Percentiles rank a stretch among this genome's conserved stretches.
phyloP scores from a whole-genome alignment of 2,113 vertebrate species.

The Dunckerocampus dactyliophorus region DNA sequence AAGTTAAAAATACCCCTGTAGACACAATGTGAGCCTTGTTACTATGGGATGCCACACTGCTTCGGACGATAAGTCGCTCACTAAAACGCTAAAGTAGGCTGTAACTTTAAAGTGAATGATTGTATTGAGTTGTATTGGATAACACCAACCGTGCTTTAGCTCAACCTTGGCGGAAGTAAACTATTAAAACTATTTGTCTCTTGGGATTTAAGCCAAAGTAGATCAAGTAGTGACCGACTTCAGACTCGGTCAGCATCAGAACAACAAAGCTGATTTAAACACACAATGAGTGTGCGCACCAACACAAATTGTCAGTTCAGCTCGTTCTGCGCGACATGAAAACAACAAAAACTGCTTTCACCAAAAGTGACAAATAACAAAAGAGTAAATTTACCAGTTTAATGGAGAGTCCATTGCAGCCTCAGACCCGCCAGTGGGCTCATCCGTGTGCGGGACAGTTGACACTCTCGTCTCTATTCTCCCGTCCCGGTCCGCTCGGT shows the following conservation, averaged over 20 bases:
- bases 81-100: not conserved
- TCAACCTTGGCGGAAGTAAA: not conserved
- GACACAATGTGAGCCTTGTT: too few species aligned
- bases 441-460: constrained; percentile 6
- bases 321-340: not conserved
- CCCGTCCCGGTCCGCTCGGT: constrained; percentile 12
- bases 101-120: not conserved
- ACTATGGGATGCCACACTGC: too few species aligned
- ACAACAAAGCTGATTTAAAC: constrained; percentile 8
- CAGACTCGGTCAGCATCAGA: not conserved
- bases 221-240: constrained; percentile 1
- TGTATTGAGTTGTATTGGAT: too few species aligned
- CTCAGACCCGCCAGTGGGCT: not conserved
- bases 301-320: not conserved
- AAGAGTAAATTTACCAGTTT: not conserved
- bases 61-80: too few species aligned
- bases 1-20: too few species aligned
- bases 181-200: not conserved
- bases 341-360: not conserved
- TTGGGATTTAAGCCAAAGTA: constrained; percentile 2
- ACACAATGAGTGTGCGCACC: not conserved
- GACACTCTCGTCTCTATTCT: constrained; percentile 18
- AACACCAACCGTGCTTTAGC: not conserved
- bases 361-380: not conserved
- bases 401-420: not conserved